These are phyloP conservation scores for Psittacula derbiana DNA, from an alignment of 2,797 vertebrate species.

Conservation along the genomic window DNA sequence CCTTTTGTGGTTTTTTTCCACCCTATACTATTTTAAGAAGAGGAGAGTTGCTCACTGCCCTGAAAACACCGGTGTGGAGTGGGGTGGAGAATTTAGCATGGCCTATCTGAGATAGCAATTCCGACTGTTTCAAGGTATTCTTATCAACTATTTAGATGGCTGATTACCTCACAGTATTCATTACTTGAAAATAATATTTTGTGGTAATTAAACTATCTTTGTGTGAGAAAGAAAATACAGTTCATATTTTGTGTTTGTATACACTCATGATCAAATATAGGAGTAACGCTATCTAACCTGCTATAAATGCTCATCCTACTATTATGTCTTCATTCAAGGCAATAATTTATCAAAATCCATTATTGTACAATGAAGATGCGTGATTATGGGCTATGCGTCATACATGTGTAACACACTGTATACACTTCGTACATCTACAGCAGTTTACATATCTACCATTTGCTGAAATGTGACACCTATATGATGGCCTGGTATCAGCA, in stretches of 20 bases:
- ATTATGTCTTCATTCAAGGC: neutral
- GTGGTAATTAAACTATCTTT: neutral
- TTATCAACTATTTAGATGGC: neutral
- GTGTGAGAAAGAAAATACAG: neutral
- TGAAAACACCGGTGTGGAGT: neutral
- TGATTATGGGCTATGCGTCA: neutral
- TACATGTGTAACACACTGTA: neutral
- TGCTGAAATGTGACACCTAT: neutral
- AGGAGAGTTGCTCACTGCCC: neutral
- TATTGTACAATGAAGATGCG: neutral
- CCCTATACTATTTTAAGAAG: neutral
- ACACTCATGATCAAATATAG: neutral
- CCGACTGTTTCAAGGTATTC: neutral
- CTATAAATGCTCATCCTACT: neutral
- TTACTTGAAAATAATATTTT: neutral
- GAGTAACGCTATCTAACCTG: neutral
- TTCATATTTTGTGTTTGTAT: neutral
- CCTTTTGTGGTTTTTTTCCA: accelerated
- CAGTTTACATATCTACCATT: neutral
- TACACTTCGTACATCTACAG: neutral
- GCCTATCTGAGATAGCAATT: neutral
- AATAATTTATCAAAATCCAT: neutral
- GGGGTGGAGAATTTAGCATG: neutral
- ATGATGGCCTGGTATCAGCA: neutral
- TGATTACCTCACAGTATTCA: neutral